phyloP scores from a whole-genome alignment of 2,888 invertebrate genomes.

The Lycaena phlaeas region DNA sequence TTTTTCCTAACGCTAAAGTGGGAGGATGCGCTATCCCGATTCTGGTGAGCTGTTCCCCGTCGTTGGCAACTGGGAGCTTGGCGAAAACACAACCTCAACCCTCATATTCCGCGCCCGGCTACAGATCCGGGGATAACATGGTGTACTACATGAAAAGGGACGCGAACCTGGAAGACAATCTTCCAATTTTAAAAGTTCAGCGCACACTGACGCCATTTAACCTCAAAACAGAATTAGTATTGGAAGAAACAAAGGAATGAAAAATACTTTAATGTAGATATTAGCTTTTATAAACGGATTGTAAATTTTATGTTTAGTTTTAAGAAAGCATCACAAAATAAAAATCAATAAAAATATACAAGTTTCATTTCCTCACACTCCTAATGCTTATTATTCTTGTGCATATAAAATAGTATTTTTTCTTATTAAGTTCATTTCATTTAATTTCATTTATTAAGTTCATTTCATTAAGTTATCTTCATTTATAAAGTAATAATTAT shows the following conservation, averaged over 20 bases:
- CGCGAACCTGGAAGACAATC: conserved; percentile 25
- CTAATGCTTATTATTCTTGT: background rate
- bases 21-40: conserved; percentile 56
- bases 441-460: no score
- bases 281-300: background rate
- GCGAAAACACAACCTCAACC: conserved; percentile 34
- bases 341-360: background rate
- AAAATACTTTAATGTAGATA: background rate
- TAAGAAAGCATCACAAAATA: conserved; percentile 7
- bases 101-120: conserved; percentile 23
- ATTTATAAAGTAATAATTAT: background rate
- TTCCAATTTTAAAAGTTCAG: conserved; percentile 19
- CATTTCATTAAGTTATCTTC: no score
- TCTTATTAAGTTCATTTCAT: no score
- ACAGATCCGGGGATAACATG: conserved; percentile 42
- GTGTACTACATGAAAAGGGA: conserved; percentile 48
- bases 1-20: conserved; percentile 52
- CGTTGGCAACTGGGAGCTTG: conserved; percentile 48
- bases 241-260: conserved; percentile 13
- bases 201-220: conserved; percentile 14
- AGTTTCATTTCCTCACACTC: background rate
- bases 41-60: conserved; percentile 56
- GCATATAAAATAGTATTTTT: no score
- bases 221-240: conserved; percentile 14
- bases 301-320: conserved; percentile 1